Conservation (phyloP, 2,113 vertebrate species). For the Elephantulus edwardii region DNA sequence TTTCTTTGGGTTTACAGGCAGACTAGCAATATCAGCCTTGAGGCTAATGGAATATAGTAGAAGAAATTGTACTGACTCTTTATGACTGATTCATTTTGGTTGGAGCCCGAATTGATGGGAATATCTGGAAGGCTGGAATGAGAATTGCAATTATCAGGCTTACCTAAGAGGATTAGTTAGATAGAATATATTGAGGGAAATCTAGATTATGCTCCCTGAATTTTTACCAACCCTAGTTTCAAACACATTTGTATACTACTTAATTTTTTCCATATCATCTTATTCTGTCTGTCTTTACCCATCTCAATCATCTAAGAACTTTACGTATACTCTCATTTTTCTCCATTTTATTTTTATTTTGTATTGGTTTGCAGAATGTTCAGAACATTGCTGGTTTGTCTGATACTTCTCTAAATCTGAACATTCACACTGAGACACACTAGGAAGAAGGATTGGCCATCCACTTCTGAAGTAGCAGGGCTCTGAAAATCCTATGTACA, state of each 20-base stretch:
- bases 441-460: no score
- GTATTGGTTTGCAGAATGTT: no score
- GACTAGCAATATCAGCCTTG: neutral
- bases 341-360: no score
- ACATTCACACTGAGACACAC: no score
- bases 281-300: neutral
- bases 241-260: slow-evolving; percentile 23
- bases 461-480: no score
- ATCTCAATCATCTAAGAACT: slow-evolving; percentile 31
- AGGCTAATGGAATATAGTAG: neutral
- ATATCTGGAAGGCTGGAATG: neutral
- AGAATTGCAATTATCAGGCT: slow-evolving; percentile 18
- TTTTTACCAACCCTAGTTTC: neutral
- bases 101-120: neutral
- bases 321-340: slow-evolving; percentile 9
- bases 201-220: neutral
- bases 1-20: slow-evolving; percentile 26
- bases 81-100: slow-evolving; percentile 15
- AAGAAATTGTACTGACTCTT: slow-evolving; percentile 10
- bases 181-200: slow-evolving; percentile 9
- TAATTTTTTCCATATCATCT: slow-evolving; percentile 19
- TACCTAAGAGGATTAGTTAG: slow-evolving; percentile 27
- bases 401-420: no score
- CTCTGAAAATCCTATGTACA: no score
- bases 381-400: no score